Base-by-base conservation (phyloP, 2,797 vertebrate species). In the Eleutherodactylus coqui region DNA sequence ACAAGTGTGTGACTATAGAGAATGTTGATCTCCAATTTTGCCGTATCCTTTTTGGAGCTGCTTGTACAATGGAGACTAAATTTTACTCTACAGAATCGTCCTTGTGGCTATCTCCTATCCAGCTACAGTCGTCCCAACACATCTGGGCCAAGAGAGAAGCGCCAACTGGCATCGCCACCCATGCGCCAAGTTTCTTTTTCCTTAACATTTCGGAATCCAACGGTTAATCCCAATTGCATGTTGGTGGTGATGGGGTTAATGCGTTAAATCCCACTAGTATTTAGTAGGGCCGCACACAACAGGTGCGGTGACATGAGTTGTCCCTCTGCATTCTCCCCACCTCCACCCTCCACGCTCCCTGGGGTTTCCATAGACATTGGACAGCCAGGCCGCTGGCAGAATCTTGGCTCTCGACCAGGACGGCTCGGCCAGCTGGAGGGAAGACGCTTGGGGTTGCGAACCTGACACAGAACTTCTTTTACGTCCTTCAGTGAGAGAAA, bases 281-380 rank as follows among this genome's bases (percentile, higher is more conserved):
- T 55, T 72, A 53, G 51, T 67, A 24, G 38, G 62, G 67, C 49
- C 51, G 17, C 70, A 78, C 62, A 36, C 11, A 62, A 87, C 85
- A 83, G 85, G 85, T 87, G 85, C 81, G 72, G 75, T 32, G 79
- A 79, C 79, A 67, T 75, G 32, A n/a, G 73, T 82, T 36, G 45
- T 41, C 36, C 67, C 34, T 64, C 67, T 10, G 11, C 67, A 69
- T 24, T 36, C 29, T 64, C 60, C 60, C 29, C 60, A 58, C 55
- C n/a, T n/a, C n/a, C 55, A 53, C 51, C 16, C 60, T 34, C 64
- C 64, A 72, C 69, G 24, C 38, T 53, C 73, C 73, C 43, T n/a
- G 32, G 4, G 75, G 55, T 55, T 82, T 41, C 11, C 2, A 27
- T 24, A 41, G 55, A 58, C 24, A 24, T 51, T 41, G 79, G 78